Base-by-base conservation (phyloP, 1,140 invertebrate species). In the Galendromus occidentalis region DNA sequence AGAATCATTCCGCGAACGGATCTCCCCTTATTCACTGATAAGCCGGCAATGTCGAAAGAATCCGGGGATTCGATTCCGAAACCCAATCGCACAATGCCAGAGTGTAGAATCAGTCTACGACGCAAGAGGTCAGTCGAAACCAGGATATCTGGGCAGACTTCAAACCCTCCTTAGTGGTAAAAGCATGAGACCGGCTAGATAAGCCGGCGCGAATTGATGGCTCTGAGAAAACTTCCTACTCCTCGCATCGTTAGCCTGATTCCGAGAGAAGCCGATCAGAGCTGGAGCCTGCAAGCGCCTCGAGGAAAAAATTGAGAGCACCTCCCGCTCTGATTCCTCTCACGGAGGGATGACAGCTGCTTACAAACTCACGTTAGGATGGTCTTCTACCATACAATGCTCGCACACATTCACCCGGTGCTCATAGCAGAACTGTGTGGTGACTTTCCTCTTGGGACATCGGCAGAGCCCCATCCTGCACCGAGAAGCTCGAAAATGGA, bases 361-460 rank as follows among this genome's bases (percentile, higher is more conserved):
- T 39, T 9, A 39, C 33, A 9, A 18, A 17, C 70, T 77, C 83
- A 97, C 92, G 81, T 90, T 90, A 30, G 88, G 84, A 78, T 98
- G 94, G 75, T 88, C 91, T 70, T 86, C 85, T 33, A 96, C 88
- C 82, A 98, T 87, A 79, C 94, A 98, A 80, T 91, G 83, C 80
- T 98, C 93, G 77, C 94, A 98, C 73, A 98, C 94, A 82, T 97
- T 98, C 1, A 97, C 92, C 72, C 91, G 79, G 75, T 98, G 94
- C 77, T 96, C 91, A 76, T 95, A 98, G 80, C 94, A 98, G 80
- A 97, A 98, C 73, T 95, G 85, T 78, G 92, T 96, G 55, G 93
- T 97, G 29, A 97, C 91, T 80, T 86, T 85, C 71, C 87, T 81
- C 77, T 96, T 95, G 14, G 92, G 91, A 78, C 94, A 98, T 76